These are phyloP conservation scores for Cheilinus undulatus DNA, from an alignment of 2,113 vertebrate species.

Conservation along the genomic window DNA sequence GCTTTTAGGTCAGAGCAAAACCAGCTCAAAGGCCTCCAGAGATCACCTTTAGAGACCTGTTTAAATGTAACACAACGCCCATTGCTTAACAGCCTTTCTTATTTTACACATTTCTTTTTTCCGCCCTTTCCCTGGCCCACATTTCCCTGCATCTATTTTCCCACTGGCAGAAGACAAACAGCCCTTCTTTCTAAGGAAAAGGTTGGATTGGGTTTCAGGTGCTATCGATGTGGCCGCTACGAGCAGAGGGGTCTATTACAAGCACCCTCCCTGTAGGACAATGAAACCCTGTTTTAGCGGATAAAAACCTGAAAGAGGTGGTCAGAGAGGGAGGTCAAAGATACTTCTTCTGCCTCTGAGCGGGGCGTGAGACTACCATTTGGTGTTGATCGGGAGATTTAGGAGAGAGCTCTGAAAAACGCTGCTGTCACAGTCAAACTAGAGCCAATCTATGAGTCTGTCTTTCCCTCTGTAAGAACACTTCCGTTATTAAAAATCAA, in stretches of 20 bases:
- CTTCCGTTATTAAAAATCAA: neutral
- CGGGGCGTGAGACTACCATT: constrained; percentile 59
- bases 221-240: constrained; percentile 60
- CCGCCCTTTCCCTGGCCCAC: constrained; percentile 60
- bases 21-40: neutral
- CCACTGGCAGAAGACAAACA: constrained; percentile 69
- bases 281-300: constrained; percentile 73
- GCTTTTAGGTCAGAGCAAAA: neutral
- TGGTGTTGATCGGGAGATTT: constrained; percentile 36
- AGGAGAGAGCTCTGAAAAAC: constrained; percentile 24
- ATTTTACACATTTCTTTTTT: constrained; percentile 40
- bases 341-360: constrained; percentile 37
- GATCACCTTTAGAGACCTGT: constrained; percentile 5
- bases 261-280: constrained; percentile 69
- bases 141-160: constrained; percentile 66
- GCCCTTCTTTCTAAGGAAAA: constrained; percentile 66
- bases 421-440: neutral
- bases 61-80: constrained; percentile 12
- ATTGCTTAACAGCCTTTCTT: constrained; percentile 7
- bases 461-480: neutral
- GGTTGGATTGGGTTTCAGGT: constrained; percentile 75
- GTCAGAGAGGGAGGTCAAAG: constrained; percentile 61
- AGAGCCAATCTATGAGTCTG: neutral
- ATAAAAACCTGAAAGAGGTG: constrained; percentile 35
- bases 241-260: constrained; percentile 74